Evolutionary conservation across 2,888 invertebrate species (phyloP).

Genomic region (Lobophora halterata): DNA sequence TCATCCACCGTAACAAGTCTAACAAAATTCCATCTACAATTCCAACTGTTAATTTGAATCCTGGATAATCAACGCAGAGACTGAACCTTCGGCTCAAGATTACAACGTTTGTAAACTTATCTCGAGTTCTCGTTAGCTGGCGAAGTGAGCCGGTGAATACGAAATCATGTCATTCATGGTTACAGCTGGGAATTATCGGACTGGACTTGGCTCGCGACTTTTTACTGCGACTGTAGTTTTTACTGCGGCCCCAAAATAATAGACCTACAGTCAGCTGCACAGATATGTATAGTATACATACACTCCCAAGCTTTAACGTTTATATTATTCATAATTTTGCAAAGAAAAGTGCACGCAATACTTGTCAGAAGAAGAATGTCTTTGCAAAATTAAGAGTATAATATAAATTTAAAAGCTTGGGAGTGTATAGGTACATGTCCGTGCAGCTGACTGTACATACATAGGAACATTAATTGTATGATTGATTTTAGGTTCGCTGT

Average conservation of each 20-base stretch:
- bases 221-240: not conserved
- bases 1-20: conserved; percentile 6
- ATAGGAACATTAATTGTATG: too few relatives aligned
- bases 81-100: conserved; percentile 68
- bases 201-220: conserved; percentile 5
- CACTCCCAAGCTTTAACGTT: too few relatives aligned
- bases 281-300: too few relatives aligned
- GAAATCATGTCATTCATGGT: conserved; percentile 74
- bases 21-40: conserved; percentile 30
- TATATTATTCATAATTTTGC: too few relatives aligned
- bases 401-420: too few relatives aligned
- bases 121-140: conserved; percentile 74
- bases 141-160: conserved; percentile 70
- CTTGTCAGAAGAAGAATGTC: too few relatives aligned
- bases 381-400: too few relatives aligned
- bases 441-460: too few relatives aligned
- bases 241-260: conserved; percentile 4
- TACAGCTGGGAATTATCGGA: conserved; percentile 20
- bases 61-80: conserved; percentile 71
- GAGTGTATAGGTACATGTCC: too few relatives aligned
- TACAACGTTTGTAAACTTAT: conserved; percentile 76
- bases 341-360: too few relatives aligned
- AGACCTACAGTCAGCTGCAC: too few relatives aligned
- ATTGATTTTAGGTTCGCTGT: too few relatives aligned
- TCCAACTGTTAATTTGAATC: conserved; percentile 73